Percentiles rank a stretch among this genome's conserved stretches.
phyloP scores from a whole-genome alignment of 2,113 vertebrate species.

The Reinhardtius hippoglossoides region DNA sequence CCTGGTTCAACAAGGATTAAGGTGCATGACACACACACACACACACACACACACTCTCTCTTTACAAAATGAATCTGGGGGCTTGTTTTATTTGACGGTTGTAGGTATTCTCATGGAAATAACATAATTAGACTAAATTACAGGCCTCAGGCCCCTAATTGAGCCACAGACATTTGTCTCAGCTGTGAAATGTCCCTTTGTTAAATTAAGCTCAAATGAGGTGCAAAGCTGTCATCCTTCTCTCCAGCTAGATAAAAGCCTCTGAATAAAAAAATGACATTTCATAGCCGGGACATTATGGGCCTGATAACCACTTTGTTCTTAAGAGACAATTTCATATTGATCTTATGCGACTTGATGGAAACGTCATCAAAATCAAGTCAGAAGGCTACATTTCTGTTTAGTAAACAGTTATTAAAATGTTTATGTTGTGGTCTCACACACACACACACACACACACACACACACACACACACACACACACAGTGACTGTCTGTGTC shows the following conservation, averaged over 20 bases:
- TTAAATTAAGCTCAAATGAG: constrained; percentile 40
- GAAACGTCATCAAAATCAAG: neutral
- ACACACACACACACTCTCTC: neutral
- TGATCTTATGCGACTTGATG: neutral
- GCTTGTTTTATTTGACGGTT: constrained; percentile 10
- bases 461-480: too few relatives aligned
- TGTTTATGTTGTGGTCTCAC: too few relatives aligned
- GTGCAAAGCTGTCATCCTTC: constrained; percentile 20
- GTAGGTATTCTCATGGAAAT: constrained; percentile 44
- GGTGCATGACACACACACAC: neutral
- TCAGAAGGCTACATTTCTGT: too few relatives aligned
- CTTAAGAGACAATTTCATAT: neutral
- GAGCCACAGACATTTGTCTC: constrained; percentile 46
- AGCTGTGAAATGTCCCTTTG: constrained; percentile 41
- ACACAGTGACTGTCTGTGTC: neutral
- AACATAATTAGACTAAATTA: constrained; percentile 45
- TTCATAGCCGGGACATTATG: constrained; percentile 21
- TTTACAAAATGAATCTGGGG: constrained; percentile 12
- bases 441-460: too few relatives aligned
- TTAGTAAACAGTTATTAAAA: neutral
- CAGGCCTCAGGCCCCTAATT: constrained; percentile 26
- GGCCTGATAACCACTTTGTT: neutral
- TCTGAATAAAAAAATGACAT: constrained; percentile 38
- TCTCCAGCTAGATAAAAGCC: constrained; percentile 41
- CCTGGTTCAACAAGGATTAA: neutral